Base-by-base conservation (phyloP, 1,140 invertebrate species). In the Littorina saxatilis region DNA sequence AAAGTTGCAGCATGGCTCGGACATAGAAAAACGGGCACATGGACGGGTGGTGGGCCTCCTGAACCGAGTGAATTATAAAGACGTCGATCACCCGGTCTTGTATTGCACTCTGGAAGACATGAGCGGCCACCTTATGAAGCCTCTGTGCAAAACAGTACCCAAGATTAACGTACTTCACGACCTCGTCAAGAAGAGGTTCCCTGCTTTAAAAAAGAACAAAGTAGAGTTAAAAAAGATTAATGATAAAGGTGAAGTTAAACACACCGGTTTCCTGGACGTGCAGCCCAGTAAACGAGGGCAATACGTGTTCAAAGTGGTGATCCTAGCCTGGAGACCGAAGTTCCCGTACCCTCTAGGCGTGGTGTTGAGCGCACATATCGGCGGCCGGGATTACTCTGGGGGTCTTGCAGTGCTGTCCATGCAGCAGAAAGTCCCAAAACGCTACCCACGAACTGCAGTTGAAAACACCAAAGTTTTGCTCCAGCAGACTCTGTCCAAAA, bases 401-500 rank as follows among this genome's bases (percentile, higher is more conserved):
- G 79, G 82, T 23, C 68, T 86, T 47, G 29, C 75, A 17, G 81
- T 87, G 4, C 68, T 88, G 50, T 73, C 80, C 35, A 73, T 82
- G 43, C 73, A 87, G 75, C 81, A 85, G 27, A 39, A 77, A n/a
- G 80, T 86, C 29, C 81, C 81, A 17, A 77, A 63, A 13, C 73
- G 50, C 17, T 84, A 82, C 77, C 40, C 79, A 37, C 23, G 83
- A 80, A 70, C 81, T 78, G 43, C 85, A 74, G 50, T 82, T 63
- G 50, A 40, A 23, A 47, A 76, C 68, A 84, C 77, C 27, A 23
- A 55, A 4, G 52, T 55, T 4, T 9, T 79, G 1, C 1, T 79
- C 17, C 13, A 74, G 35, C 1, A 61, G 2, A 39, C 27, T 15
- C 15, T 37, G 1, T 9, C 40, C 97, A 73, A 94, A 94, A 27